These are phyloP conservation scores for Mobula birostris DNA, from an alignment of 2,113 vertebrate species.

Conservation along the genomic window DNA sequence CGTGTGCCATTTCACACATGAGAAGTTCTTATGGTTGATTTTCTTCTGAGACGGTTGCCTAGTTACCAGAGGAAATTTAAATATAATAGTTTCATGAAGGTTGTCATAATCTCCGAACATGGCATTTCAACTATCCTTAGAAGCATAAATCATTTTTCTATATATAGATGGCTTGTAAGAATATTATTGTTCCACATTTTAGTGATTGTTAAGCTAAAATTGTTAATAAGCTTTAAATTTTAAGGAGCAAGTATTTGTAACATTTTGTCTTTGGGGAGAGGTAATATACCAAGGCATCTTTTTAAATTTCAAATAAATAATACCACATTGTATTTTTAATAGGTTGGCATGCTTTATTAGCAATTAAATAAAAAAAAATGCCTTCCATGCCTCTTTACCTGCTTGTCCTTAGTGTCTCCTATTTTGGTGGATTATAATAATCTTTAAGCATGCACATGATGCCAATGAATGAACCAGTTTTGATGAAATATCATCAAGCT, in stretches of 20 bases:
- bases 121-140: not conserved
- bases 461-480: not conserved
- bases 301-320: not conserved
- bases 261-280: not conserved
- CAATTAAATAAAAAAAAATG: not conserved
- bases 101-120: not conserved
- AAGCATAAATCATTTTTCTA: not conserved
- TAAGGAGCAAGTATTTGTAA: not conserved
- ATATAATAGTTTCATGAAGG: constrained; percentile 19
- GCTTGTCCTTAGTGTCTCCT: not conserved
- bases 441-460: not conserved
- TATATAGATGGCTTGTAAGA: not conserved
- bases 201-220: not conserved
- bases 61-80: constrained; percentile 3
- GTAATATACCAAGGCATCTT: not conserved
- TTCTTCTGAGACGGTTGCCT: not conserved
- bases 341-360: not conserved
- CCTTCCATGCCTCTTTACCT: not conserved
- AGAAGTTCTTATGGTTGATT: not conserved
- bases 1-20: constrained; percentile 16
- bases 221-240: not conserved
- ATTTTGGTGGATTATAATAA: not conserved
- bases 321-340: not conserved
- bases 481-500: too few relatives aligned
- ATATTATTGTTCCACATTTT: not conserved